Percentiles rank a stretch among this genome's conserved stretches.
Evolutionary conservation across 2,797 vertebrate species (phyloP).

Genomic region (Toxotes lorentzi): DNA sequence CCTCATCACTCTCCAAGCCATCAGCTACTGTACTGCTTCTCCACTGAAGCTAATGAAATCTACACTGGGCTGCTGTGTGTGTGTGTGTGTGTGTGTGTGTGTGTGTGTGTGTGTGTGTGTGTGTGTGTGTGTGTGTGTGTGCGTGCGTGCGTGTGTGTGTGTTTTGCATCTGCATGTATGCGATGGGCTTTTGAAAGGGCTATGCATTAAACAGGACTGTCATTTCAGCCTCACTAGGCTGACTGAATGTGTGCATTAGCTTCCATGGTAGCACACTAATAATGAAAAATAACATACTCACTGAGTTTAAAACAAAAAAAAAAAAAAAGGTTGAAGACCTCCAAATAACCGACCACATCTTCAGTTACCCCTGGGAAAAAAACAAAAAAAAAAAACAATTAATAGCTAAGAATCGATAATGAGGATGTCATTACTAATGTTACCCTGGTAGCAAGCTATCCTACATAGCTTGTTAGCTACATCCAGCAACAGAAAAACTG

Average conservation of each 20-base stretch:
- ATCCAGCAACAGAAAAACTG: background rate
- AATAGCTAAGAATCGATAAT: too few species aligned
- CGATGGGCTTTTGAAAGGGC: constrained; percentile 39
- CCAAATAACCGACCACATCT: too few species aligned
- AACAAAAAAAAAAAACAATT: too few species aligned
- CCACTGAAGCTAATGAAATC: constrained; percentile 62
- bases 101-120: background rate
- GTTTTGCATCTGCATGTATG: constrained; percentile 15
- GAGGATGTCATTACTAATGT: too few species aligned
- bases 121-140: too few species aligned
- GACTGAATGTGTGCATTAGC: constrained; percentile 62
- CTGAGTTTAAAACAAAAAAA: too few species aligned
- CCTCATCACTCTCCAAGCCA: constrained; percentile 62
- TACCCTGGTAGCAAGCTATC: too few species aligned
- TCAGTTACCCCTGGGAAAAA: too few species aligned
- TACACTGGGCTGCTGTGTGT: too few species aligned
- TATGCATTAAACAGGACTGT: constrained; percentile 53
- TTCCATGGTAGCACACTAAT: constrained; percentile 45
- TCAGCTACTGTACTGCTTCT: constrained; percentile 49
- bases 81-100: background rate
- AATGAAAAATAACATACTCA: constrained; percentile 33
- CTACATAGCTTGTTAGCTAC: background rate
- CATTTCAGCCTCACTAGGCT: constrained; percentile 57
- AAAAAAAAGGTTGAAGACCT: too few species aligned
- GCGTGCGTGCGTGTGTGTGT: background rate